These are phyloP conservation scores for Digitonthophagus gazella DNA, from an alignment of 2,888 invertebrate genomes.

Conservation along the genomic window DNA sequence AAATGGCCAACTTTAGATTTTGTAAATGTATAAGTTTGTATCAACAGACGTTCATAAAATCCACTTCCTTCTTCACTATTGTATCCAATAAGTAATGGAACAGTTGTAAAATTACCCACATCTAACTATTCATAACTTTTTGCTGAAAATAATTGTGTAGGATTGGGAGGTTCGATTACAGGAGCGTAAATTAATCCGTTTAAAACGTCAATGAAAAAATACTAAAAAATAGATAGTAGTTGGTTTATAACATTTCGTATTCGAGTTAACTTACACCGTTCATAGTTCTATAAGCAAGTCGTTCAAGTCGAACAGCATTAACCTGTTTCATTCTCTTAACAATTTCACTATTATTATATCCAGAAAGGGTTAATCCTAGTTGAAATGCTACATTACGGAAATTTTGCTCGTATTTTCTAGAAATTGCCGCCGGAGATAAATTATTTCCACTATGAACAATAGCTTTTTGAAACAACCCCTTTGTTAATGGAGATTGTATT, in stretches of 20 bases:
- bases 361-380: no score
- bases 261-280: no score
- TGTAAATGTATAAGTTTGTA: no score
- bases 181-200: constrained; percentile 41
- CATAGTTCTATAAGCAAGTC: no score
- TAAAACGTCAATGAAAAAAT: constrained; percentile 22
- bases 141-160: constrained; percentile 38
- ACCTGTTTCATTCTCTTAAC: no score
- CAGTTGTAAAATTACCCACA: constrained; percentile 28
- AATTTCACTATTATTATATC: no score
- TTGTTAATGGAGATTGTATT: no score
- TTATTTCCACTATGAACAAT: no score
- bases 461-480: no score
- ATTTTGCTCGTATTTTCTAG: background rate
- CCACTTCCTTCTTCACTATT: constrained; percentile 31
- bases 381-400: background rate
- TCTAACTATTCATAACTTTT: constrained; percentile 33
- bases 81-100: constrained; percentile 35
- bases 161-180: constrained; percentile 38
- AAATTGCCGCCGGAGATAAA: background rate
- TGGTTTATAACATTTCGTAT: no score
- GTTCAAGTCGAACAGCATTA: no score
- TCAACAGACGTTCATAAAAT: constrained; percentile 28
- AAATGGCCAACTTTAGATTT: no score
- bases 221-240: constrained; percentile 6